Evolutionary conservation across 1,140 invertebrate species (phyloP), one percentile per base, ranked within the genome.

Genomic region (Apis dorsata): DNA sequence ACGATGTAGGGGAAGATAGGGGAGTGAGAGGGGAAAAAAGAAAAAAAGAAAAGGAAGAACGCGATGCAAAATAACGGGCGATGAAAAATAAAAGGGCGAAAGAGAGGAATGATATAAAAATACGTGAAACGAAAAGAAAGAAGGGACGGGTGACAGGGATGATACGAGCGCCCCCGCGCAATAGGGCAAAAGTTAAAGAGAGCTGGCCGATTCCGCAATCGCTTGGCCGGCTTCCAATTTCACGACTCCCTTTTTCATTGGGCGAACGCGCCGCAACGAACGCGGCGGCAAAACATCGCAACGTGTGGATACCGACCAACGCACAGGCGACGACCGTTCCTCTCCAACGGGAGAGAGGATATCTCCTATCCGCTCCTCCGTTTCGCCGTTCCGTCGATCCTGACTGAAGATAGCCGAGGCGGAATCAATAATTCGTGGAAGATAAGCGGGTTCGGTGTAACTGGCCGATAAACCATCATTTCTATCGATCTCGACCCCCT

Each of bases 201-300:
- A 91, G 86, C 83, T 82, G 79, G 75, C 84, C 84, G 84, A 85
- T 91, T 91, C 89, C 91, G 91, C 90, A 91, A 92, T 91, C 91
- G 90, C 86, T 92, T 92, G 91, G 91, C 88, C 75, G 63, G 72
- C 74, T 85, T 89, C 90, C 91, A 92, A 91, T 87, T 90, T 87
- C 82, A 84, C 87, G 89, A 89, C 89, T 91, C 72, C 84, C 34
- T 7, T 91, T 92, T 92, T 92, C 91, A 91, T 86, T 71, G 77
- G 83, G 70, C 84, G 90, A 84, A 90, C 89, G 86, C 91, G 90
- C 73, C 79, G 83, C 34, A 34, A 34, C 77, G 84, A 24, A 89
- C 90, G 90, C 89, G 86, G 85, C 88, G 90, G 91, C 90, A 91
- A 91, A 92, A 91, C 89, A 90, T 83, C 86, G 55, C 66, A 86